Base-by-base conservation (phyloP, 2,797 vertebrate genomes). In the Danio albolineatus region DNA sequence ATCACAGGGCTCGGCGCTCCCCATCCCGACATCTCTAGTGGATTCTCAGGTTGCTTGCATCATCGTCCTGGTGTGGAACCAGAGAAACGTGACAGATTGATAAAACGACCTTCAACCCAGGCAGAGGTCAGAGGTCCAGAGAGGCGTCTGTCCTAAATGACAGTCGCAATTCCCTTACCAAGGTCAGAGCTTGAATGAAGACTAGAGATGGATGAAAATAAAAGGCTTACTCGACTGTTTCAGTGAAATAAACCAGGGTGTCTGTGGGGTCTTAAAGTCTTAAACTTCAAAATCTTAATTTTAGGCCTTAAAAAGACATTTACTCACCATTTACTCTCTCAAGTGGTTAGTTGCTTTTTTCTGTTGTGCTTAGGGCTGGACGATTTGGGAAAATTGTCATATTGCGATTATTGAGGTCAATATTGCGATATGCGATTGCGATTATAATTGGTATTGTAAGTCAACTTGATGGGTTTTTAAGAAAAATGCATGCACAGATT, bases 11-110 rank as follows among this genome's bases (percentile, higher is more conserved):
- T 10, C 10, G 10, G 13, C 13, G 2, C 64, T 65, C 54, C 76
- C 85, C 80, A 36, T 67, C 71, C 69, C 73, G 79, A 56, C 66
- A 6, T 81, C 85, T 84, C 83, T 84, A 79, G 86, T 86, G 89
- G 78, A 83, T 83, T 91, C 89, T 93, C 89, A n/a, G 83, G 88
- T 92, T 93, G 85, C 86, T 85, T 84, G 81, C 83, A 82, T 91
- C 87, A 85, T 89, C 89, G 84, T 86, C 83, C 85, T 81, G 28
- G 53, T 59, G 71, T 80, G 61, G 60, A 83, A 80, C 76, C 75
- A 56, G 64, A 44, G 16, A 56, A 61, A 85, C 76, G 78, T 89
- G 83, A 81, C 84, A 84, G 84, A 84, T 85, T 83, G 76, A 62
- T 69, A 78, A 56, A 59, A 46, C 51, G 74, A 83, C 88, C 88